A percentile compares a stretch with the other conserved stretches of the same genome.
phyloP scores from a whole-genome alignment of 2,797 vertebrate genomes.

The Mastacembelus armatus region DNA sequence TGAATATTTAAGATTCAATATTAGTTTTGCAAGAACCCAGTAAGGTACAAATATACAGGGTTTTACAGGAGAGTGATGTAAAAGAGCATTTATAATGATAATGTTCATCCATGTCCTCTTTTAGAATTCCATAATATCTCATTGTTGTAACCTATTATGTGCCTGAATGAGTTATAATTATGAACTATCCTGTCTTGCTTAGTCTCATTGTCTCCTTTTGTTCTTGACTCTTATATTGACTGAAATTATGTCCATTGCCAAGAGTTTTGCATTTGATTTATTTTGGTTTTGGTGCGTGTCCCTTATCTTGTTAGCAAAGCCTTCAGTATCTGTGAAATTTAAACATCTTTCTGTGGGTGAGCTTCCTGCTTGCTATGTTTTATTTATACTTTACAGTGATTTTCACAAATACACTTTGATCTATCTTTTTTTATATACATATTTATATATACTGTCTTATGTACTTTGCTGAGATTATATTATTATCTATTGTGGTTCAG shows the following conservation, averaged over 20 bases:
- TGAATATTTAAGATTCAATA: no score
- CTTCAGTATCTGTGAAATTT: neutral
- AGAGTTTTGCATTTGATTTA: constrained; percentile 13
- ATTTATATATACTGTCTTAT: neutral
- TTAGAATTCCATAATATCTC: neutral
- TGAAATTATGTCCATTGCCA: constrained; percentile 17
- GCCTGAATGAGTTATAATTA: neutral
- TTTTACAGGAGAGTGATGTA: neutral
- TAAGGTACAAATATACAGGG: no score
- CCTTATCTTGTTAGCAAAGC: constrained; percentile 22
- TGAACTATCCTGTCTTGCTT: constrained; percentile 5
- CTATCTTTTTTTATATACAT: neutral
- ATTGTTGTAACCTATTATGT: neutral
- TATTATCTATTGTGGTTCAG: neutral
- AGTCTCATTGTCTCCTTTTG: constrained; percentile 1
- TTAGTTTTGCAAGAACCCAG: no score
- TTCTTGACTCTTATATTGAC: constrained; percentile 5
- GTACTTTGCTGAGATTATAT: neutral
- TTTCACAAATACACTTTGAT: neutral
- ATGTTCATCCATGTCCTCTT: neutral
- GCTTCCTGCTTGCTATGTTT: neutral
- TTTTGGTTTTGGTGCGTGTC: constrained; percentile 16
- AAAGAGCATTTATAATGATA: neutral
- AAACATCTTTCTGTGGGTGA: neutral
- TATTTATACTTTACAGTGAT: neutral